A percentile compares a stretch with the other conserved stretches of the same genome.
These are phyloP conservation scores for Galerucella pusilla DNA, from an alignment of 2,888 invertebrate species.

Conservation along the genomic window DNA sequence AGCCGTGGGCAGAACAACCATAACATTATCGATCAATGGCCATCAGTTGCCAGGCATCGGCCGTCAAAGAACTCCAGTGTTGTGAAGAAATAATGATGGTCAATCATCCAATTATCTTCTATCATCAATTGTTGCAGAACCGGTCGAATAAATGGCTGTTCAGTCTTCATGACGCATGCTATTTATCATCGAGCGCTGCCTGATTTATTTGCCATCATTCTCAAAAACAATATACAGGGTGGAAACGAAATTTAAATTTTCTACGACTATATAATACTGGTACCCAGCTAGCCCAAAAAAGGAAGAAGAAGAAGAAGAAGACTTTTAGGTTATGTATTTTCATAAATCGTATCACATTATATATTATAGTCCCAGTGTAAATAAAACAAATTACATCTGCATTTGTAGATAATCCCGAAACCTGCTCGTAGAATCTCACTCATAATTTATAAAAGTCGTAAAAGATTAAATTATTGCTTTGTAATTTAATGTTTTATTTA, in stretches of 20 bases:
- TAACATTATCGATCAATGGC: constrained; percentile 59
- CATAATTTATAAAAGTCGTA: constrained; percentile 41
- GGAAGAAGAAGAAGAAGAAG: too few relatives aligned
- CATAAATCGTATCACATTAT: background rate
- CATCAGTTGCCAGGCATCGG: constrained; percentile 58
- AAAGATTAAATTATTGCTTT: constrained; percentile 41
- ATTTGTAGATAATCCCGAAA: constrained; percentile 16
- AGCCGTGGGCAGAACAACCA: constrained; percentile 57
- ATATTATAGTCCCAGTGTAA: background rate
- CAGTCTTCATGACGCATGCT: constrained; percentile 27
- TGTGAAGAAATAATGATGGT: constrained; percentile 61
- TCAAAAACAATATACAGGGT: constrained; percentile 25
- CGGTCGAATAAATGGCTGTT: constrained; percentile 43
- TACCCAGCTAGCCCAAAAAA: too few relatives aligned
- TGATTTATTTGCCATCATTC: constrained; percentile 26
- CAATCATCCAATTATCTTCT: constrained; percentile 63
- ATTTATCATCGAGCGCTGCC: constrained; percentile 27
- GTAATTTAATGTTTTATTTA: constrained; percentile 42
- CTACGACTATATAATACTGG: too few relatives aligned
- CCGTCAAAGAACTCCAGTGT: constrained; percentile 59
- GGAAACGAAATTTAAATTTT: too few relatives aligned
- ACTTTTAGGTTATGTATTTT: background rate
- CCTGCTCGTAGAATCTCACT: constrained; percentile 15
- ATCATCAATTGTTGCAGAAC: constrained; percentile 62
- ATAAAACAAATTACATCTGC: background rate